These are phyloP conservation scores for Operophtera brumata DNA, from an alignment of 2,888 invertebrate species.

Conservation along the genomic window DNA sequence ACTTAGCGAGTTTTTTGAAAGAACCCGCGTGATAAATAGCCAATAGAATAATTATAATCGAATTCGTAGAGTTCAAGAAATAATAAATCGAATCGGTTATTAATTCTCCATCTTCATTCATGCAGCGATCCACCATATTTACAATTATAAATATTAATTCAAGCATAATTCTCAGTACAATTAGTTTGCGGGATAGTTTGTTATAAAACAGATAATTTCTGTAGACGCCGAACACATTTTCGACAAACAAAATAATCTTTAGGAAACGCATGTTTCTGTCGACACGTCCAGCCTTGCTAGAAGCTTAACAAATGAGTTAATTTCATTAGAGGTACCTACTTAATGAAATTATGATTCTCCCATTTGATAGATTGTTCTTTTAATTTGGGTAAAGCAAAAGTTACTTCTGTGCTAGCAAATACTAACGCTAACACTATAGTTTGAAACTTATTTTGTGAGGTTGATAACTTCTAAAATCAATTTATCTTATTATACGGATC, in stretches of 20 bases:
- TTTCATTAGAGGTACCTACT: too few relatives aligned
- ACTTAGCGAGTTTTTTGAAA: slow-evolving; percentile 1
- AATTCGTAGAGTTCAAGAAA: background rate
- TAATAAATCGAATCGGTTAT: background rate
- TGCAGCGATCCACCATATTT: background rate
- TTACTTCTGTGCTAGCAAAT: too few relatives aligned
- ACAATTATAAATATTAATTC: background rate
- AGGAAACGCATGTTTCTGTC: background rate
- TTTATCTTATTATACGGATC: too few relatives aligned
- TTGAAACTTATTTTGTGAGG: too few relatives aligned
- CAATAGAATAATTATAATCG: background rate
- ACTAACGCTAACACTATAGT: too few relatives aligned
- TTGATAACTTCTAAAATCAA: too few relatives aligned
- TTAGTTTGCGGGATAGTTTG: slow-evolving; percentile 6
- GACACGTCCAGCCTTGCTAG: background rate
- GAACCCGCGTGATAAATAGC: slow-evolving; percentile 9
- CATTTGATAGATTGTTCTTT: too few relatives aligned
- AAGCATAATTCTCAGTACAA: background rate
- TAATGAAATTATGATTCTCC: too few relatives aligned
- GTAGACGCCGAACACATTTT: slow-evolving; percentile 28
- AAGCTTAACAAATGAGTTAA: too few relatives aligned
- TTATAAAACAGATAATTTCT: slow-evolving; percentile 34
- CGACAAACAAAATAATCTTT: background rate
- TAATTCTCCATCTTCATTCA: background rate
- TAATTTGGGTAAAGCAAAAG: too few relatives aligned